These are phyloP conservation scores for Clupea harengus DNA, from an alignment of 2,113 vertebrate genomes.

Conservation along the genomic window DNA sequence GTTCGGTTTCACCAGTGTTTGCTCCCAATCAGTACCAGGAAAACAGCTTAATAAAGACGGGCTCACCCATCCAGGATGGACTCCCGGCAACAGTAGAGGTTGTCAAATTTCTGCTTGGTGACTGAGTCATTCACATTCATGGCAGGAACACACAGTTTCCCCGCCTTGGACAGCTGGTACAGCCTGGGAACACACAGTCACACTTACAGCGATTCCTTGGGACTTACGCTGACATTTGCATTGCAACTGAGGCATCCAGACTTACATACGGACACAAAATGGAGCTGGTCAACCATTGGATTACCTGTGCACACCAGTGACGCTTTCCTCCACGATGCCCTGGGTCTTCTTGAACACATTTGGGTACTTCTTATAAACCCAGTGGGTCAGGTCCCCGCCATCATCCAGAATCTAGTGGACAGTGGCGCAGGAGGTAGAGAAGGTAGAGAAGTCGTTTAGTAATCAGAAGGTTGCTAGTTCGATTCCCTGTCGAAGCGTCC, in stretches of 20 bases:
- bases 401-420: slow-evolving; percentile 92
- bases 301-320: slow-evolving; percentile 97
- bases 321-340: slow-evolving; percentile 97
- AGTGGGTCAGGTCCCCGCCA: slow-evolving; percentile 96
- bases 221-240: not conserved
- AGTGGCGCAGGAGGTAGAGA: too few relatives aligned
- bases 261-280: not conserved
- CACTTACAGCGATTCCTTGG: not conserved
- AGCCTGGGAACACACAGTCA: slow-evolving; percentile 71
- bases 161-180: slow-evolving; percentile 97
- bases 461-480: too few relatives aligned
- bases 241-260: not conserved
- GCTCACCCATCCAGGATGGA: slow-evolving; percentile 97
- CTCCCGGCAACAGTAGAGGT: slow-evolving; percentile 96
- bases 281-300: not conserved
- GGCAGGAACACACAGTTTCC: slow-evolving; percentile 95
- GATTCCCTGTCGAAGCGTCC: too few relatives aligned
- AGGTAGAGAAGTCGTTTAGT: too few relatives aligned
- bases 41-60: not conserved
- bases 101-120: slow-evolving; percentile 99
- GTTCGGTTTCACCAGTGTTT: not conserved
- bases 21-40: not conserved
- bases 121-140: slow-evolving; percentile 99
- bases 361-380: slow-evolving; percentile 99
- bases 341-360: slow-evolving; percentile 94